Evolutionary conservation across 2,888 invertebrate genomes (phyloP), one percentile per base, ranked within the genome.

Genomic region (Notocelia uddmanniana): DNA sequence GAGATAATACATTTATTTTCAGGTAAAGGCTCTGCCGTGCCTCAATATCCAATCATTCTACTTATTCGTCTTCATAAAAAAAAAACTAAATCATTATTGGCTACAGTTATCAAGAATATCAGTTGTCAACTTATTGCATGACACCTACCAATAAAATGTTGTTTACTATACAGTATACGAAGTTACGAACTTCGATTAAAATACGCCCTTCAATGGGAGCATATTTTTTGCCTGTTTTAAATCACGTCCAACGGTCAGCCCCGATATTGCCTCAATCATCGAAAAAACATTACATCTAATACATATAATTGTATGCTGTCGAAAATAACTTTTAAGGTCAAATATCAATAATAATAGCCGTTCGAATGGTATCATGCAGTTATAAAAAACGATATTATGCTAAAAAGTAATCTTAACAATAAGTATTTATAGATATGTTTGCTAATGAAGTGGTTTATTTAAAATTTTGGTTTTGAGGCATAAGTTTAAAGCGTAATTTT

Each of bases 291-390:
- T 34, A 48, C 63, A 58, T 70, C 64, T 50, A 70, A 59, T 71
- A 66, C 59, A 70, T 58, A 71, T 71, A 71, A 71, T 71, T 67
- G 66, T 66, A 71, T 21, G 66, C 59, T 59, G 64, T 54, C 66
- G 66, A 71, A 71, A 71, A 71, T 71, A 60, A 52, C 59, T 66
- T 66, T 71, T 71, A 71, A 71, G 71, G 71, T 71, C 71, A 71
- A 66, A 67, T 66, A 66, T 67, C 45, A 71, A 71, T 71, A 71
- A 59, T 71, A 71, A 71, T 34, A 18, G 45, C 45, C 41, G 52
- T 67, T 52, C n/a, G 54, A 60, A 67, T 55, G 13, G 52, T 67
- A 66, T 59, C 59, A 34, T 64, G 19, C 37, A 58, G 57, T 10
- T 15, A 34, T 21, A 34, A 68, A 58, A n/a, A 34, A 8, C 48